phyloP scores from a whole-genome alignment of 2,113 vertebrate genomes.

The Leucopsar rothschildi region DNA sequence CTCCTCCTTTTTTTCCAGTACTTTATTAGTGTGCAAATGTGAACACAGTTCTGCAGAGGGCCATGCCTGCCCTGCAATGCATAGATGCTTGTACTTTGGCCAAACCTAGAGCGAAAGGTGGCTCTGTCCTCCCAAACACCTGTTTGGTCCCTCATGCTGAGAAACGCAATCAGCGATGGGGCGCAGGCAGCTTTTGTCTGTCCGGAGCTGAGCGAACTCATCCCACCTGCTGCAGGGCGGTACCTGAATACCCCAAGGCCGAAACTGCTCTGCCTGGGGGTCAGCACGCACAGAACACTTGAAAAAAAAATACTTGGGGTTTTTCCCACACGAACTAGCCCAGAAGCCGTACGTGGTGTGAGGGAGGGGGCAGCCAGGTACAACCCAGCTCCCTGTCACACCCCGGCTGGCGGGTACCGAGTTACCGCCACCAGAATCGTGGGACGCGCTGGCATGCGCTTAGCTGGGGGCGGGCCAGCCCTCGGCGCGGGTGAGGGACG shows the following conservation, averaged over 20 bases:
- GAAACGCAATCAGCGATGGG: accelerated
- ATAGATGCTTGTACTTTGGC: neutral
- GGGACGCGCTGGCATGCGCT: accelerated
- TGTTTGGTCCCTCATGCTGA: neutral
- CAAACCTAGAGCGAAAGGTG: accelerated
- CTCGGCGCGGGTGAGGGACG: neutral
- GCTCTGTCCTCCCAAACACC: neutral
- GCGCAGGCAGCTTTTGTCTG: neutral
- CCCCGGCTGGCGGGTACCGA: neutral
- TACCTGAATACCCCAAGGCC: accelerated
- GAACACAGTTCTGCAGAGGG: neutral
- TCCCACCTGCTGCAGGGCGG: accelerated
- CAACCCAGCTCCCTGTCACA: accelerated
- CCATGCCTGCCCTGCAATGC: neutral
- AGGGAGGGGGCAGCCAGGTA: neutral
- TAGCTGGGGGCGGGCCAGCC: accelerated
- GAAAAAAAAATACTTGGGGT: too few relatives aligned
- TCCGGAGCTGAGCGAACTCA: neutral
- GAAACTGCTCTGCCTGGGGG: accelerated
- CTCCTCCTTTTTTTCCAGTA: neutral
- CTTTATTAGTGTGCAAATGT: neutral
- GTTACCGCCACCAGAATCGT: neutral
- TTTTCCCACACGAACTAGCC: too few relatives aligned
- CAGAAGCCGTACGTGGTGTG: accelerated
- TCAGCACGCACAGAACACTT: too few relatives aligned